Evolutionary conservation across 2,888 invertebrate species (phyloP).

Genomic region (Tiphia femorata): DNA sequence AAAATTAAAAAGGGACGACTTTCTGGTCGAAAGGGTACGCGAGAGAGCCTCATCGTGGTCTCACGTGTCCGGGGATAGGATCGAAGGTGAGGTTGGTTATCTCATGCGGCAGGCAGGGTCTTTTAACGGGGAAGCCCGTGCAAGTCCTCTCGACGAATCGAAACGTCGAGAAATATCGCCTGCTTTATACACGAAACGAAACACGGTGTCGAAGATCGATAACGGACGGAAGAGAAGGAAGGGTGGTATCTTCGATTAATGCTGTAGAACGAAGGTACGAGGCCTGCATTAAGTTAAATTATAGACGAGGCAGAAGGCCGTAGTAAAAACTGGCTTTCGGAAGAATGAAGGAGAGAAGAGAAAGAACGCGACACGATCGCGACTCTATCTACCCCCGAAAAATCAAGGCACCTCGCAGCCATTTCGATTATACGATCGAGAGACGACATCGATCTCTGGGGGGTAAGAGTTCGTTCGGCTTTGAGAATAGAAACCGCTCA

Average conservation of each 20-base stretch:
- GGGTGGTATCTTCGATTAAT: too few species aligned
- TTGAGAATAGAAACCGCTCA: slow-evolving; percentile 28
- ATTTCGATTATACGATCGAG: slow-evolving; percentile 23
- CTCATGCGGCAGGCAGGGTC: not conserved
- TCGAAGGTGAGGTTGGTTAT: too few species aligned
- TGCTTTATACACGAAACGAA: too few species aligned
- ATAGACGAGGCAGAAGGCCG: too few species aligned
- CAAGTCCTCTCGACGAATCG: too few species aligned
- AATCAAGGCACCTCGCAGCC: not conserved
- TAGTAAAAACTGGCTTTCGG: too few species aligned
- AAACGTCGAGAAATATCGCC: too few species aligned
- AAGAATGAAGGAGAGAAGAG: not conserved
- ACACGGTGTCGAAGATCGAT: too few species aligned
- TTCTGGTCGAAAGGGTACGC: not conserved
- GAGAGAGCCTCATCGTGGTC: too few species aligned
- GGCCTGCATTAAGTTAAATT: too few species aligned
- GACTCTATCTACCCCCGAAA: not conserved
- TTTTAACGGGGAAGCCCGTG: not conserved
- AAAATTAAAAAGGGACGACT: slow-evolving; percentile 57
- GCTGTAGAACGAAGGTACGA: too few species aligned
- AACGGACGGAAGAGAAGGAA: too few species aligned
- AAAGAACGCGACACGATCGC: not conserved
- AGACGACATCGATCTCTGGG: slow-evolving; percentile 49
- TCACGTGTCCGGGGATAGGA: not conserved
- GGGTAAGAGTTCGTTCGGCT: slow-evolving; percentile 27